phyloP scores from a whole-genome alignment of 2,888 invertebrate species.

The Drosophila fungiperda region DNA sequence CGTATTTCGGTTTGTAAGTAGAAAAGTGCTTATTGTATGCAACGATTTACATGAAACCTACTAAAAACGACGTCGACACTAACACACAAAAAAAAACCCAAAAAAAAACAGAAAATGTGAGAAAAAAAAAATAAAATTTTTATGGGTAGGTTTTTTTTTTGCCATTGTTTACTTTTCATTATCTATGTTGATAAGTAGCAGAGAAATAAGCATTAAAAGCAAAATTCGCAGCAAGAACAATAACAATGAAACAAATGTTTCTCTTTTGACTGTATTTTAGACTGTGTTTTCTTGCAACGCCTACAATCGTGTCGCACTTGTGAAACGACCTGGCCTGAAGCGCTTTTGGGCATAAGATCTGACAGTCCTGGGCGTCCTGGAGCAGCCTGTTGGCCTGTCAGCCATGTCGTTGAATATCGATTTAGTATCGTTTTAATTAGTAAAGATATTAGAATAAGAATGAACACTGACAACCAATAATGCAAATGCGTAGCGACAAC shows the following conservation, averaged over 20 bases:
- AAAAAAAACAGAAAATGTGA: background rate
- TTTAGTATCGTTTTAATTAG: conserved; percentile 67
- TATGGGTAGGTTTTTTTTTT: conserved; percentile 36
- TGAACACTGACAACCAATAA: conserved; percentile 44
- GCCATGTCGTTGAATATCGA: conserved; percentile 64
- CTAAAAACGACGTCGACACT: conserved; percentile 17
- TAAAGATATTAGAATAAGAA: conserved; percentile 49
- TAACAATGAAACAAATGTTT: conserved; percentile 44
- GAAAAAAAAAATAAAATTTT: conserved; percentile 17
- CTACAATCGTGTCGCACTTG: conserved; percentile 62
- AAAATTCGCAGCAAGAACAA: conserved; percentile 12
- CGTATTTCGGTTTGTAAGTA: conserved; percentile 41
- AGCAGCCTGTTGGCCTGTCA: conserved; percentile 5
- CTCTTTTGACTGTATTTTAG: conserved; percentile 39
- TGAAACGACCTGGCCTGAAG: conserved; percentile 44
- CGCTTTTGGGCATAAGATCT: conserved; percentile 3
- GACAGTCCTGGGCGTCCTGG: conserved; percentile 7
- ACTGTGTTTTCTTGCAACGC: conserved; percentile 35
- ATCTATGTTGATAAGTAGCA: conserved; percentile 74
- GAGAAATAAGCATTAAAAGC: conserved; percentile 62
- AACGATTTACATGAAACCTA: conserved; percentile 71
- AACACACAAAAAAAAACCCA: background rate
- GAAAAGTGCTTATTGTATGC: conserved; percentile 16
- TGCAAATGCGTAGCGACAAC: conserved; percentile 52
- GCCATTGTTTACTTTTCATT: conserved; percentile 76